These are phyloP conservation scores for Centroberyx gerrardi DNA, from an alignment of 2,797 vertebrate genomes.

Conservation along the genomic window DNA sequence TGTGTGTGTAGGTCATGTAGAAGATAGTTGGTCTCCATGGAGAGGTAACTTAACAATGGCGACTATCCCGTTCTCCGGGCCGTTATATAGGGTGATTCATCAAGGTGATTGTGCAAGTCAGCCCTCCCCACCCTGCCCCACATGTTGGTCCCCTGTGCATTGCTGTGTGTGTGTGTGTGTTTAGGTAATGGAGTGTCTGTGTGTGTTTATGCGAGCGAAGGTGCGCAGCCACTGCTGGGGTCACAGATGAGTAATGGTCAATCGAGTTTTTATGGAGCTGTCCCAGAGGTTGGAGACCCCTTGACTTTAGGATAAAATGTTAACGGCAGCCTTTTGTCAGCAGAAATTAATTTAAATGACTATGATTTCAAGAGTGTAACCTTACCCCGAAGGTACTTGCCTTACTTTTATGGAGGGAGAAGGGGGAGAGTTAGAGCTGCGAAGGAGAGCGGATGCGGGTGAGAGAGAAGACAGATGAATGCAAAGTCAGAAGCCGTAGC, in stretches of 20 bases:
- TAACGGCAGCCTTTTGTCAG: constrained; percentile 12
- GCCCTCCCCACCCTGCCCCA: constrained; percentile 53
- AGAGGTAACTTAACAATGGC: constrained; percentile 67
- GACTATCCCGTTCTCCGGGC: constrained; percentile 54
- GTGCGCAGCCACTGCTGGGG: constrained; percentile 27
- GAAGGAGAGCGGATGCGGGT: constrained; percentile 10
- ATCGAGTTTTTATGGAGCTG: constrained; percentile 27
- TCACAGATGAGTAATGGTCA: constrained; percentile 57
- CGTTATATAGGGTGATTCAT: constrained; percentile 76
- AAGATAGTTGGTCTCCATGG: constrained; percentile 54
- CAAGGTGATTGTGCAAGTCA: constrained; percentile 79
- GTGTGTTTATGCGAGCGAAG: constrained; percentile 47
- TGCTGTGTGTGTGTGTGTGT: constrained; percentile 53
- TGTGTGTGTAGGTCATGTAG: constrained; percentile 66
- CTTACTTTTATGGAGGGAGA: neutral
- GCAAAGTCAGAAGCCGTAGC: neutral
- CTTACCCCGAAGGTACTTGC: neutral
- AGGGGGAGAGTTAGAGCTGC: constrained; percentile 9
- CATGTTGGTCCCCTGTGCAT: constrained; percentile 66
- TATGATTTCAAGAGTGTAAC: neutral
- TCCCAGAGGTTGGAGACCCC: constrained; percentile 28
- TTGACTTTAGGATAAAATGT: neutral
- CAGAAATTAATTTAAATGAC: too few relatives aligned
- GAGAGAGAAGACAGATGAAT: neutral
- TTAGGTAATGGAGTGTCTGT: constrained; percentile 36